A percentile compares a stretch with the other conserved stretches of the same genome.
Conservation (phyloP, 2,113 vertebrate species). For the Anarrhichthys ocellatus region DNA sequence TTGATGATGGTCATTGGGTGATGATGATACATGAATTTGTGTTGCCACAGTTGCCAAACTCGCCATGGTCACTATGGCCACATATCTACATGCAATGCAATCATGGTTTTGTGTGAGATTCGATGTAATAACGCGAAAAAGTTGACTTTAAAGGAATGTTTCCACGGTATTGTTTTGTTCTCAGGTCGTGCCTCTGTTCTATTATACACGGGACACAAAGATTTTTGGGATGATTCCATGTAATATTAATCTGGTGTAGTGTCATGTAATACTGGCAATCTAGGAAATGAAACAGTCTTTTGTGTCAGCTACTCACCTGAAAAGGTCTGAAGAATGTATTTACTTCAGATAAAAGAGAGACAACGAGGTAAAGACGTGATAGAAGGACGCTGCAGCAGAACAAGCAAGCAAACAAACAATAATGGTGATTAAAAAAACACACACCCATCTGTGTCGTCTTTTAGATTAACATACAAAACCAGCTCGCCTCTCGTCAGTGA, state of each 20-base stretch:
- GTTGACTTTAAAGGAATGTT: background rate
- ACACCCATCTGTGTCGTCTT: background rate
- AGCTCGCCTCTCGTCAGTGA: background rate
- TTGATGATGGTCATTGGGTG: background rate
- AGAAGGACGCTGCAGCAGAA: background rate
- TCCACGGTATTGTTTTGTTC: background rate
- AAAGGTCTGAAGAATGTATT: background rate
- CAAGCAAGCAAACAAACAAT: background rate
- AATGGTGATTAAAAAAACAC: background rate
- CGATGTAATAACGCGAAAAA: background rate
- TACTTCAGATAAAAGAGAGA: background rate
- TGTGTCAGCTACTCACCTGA: background rate
- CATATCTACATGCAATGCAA: background rate
- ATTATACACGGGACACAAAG: slow-evolving; percentile 11
- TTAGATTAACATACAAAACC: background rate
- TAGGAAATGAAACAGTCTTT: background rate
- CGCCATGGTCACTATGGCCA: background rate
- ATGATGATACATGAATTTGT: background rate
- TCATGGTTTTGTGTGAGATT: background rate
- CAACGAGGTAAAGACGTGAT: background rate
- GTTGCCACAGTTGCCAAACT: background rate
- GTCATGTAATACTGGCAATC: background rate
- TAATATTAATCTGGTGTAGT: slow-evolving; percentile 9
- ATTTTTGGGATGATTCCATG: background rate
- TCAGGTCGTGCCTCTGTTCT: background rate